Conservation (phyloP, 1,140 invertebrate species). For the Heliconius melpomene region DNA sequence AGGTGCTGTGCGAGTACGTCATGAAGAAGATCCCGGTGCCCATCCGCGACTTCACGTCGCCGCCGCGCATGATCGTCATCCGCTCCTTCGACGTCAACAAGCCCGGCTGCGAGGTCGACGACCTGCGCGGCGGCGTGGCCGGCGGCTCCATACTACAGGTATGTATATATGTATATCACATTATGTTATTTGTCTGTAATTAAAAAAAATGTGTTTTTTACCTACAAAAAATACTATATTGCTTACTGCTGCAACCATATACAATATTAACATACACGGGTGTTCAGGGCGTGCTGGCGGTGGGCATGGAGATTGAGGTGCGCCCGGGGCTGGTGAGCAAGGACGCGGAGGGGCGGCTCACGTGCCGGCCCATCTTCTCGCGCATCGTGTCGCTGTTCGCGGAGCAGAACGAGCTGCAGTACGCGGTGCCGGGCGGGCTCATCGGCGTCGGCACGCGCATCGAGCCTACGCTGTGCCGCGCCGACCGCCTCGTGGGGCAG, state of each 20-base stretch:
- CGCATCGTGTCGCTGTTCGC: conserved; percentile 98
- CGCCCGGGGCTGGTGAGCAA: conserved; percentile 98
- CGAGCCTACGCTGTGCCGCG: conserved; percentile 98
- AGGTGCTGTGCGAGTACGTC: conserved; percentile 97
- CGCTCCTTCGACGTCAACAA: conserved; percentile 99
- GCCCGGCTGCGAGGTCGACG: conserved; percentile 99
- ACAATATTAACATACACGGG: neutral
- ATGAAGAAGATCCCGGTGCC: conserved; percentile 99
- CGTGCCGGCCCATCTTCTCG: conserved; percentile 98
- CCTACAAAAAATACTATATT: too few species aligned
- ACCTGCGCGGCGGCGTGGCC: conserved; percentile 98
- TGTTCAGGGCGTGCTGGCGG: conserved; percentile 91
- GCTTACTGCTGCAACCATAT: too few species aligned
- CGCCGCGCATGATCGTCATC: conserved; percentile 99
- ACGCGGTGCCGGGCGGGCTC: conserved; percentile 98
- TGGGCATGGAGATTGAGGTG: conserved; percentile 90
- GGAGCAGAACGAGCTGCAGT: conserved; percentile 99
- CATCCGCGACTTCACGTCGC: conserved; percentile 95
- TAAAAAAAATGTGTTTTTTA: too few species aligned
- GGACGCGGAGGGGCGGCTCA: conserved; percentile 96
- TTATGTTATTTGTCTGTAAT: too few species aligned
- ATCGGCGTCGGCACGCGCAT: conserved; percentile 99
- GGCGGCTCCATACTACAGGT: conserved; percentile 96
- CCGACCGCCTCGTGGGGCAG: conserved; percentile 98
- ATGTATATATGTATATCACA: too few species aligned